Base-by-base conservation (phyloP, 2,888 invertebrate species). In the Acheta domesticus region DNA sequence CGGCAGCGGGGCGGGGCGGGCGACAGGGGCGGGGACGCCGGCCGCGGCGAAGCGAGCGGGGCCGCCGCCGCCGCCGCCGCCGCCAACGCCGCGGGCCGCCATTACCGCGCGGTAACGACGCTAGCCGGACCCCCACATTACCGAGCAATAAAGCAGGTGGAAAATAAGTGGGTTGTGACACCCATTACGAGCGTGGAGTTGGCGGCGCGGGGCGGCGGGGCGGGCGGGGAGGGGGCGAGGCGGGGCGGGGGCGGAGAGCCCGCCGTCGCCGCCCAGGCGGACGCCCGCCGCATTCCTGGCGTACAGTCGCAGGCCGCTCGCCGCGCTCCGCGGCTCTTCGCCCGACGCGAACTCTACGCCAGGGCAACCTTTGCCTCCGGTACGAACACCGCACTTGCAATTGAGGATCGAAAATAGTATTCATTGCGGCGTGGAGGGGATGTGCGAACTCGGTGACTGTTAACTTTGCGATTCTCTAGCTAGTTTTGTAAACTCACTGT, bases 81-180 rank as follows among this genome's bases (percentile, higher is more conserved):
- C 84, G 83, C 83, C 82, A 81, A 80, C 80, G 80, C 82, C 83
- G 84, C 83, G 83, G 81, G 83, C 82, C 83, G 81, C 83, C 83
- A 84, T 74, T 76, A 49, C 74, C 75, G 77, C 62, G 80, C 77
- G 80, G 81, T 80, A 81, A 81, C 80, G 80, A 77, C 74, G 75
- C 78, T 19, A 48, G 8, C 14, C 62, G 79, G 73, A 78, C 78
- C 81, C 81, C 80, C 76, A 78, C 80, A 81, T 82, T 82, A 82
- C 80, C 81, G 78, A 77, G 77, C 81, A 80, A 82, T 82, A 83
- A 83, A 83, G 82, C 81, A 81, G 81, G 82, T 81, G 82, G 80
- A 78, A 82, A 82, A 82, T 83, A 81, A 83, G 82, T 82, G 82
- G 82, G 82, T 82, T 81, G 81, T 80, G 82, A 82, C 82, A 82